Conservation (phyloP, 2,113 vertebrate species). For the Scartelaos histophorus region DNA sequence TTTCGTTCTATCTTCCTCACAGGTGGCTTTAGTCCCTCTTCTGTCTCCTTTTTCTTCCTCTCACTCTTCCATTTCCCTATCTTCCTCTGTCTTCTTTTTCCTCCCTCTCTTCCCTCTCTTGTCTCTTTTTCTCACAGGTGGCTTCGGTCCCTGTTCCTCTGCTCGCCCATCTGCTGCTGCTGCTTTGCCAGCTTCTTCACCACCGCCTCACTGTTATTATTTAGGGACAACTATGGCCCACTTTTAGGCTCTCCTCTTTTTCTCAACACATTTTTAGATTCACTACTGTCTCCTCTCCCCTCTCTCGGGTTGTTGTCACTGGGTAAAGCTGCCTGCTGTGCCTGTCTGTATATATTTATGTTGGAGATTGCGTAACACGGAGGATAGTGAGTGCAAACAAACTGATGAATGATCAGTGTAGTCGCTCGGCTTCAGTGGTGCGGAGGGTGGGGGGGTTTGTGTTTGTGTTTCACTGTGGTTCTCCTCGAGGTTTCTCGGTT, state of each 20-base stretch:
- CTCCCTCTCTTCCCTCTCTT: neutral
- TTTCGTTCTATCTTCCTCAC: neutral
- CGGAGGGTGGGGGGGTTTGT: neutral
- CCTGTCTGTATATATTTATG: constrained; percentile 1
- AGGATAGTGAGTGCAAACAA: constrained; percentile 14
- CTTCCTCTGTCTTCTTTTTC: neutral
- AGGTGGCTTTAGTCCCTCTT: too few relatives aligned
- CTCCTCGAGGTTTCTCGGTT: too few relatives aligned
- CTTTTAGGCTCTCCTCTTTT: constrained; percentile 33
- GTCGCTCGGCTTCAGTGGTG: constrained; percentile 12
- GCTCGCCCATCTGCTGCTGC: constrained; percentile 64
- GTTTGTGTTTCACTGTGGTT: too few relatives aligned
- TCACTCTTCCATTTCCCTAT: neutral
- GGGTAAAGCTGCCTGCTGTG: constrained; percentile 50
- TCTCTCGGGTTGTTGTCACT: constrained; percentile 49
- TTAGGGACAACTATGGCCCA: constrained; percentile 50
- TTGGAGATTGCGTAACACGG: constrained; percentile 33
- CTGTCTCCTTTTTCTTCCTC: neutral
- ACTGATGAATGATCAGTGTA: constrained; percentile 15
- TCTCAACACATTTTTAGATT: constrained; percentile 38
- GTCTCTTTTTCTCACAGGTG: constrained; percentile 41
- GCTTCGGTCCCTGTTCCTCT: constrained; percentile 52
- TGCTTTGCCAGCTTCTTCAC: constrained; percentile 51
- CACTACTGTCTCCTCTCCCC: constrained; percentile 3
- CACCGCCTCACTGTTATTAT: constrained; percentile 35